Base-by-base conservation (phyloP, 2,113 vertebrate species). In the Tretioscincus oriximinensis region DNA sequence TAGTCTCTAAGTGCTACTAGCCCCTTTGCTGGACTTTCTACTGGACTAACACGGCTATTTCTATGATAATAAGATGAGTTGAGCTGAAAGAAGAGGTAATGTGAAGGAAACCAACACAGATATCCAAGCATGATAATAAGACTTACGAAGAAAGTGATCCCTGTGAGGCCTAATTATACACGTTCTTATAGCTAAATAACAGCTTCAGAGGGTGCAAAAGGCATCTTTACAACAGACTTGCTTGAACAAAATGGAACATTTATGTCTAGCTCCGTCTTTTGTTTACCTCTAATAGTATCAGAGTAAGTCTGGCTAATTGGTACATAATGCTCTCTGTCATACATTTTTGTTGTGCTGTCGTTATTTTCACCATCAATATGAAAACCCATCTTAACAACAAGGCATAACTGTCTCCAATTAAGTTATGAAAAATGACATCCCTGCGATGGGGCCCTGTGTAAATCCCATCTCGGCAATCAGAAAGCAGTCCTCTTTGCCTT, bases 381-480 rank as follows among this genome's bases (percentile, higher is more conserved):
- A 8, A n/a, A 61, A 70, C 22, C 20, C 61, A 21, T 60, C 60
- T 54, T 12, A 81, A 61, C 66, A 45, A 31, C 10, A 29, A 89
- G 78, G 41, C 76, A 64, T 64, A 77, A 70, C 82, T 81, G 75
- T 86, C 88, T 86, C 84, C 85, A 90, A 87, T 94, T 93, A 92
- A 81, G 75, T 89, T 88, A 93, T 90, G 90, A 93, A 85, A 91
- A 92, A 92, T 84, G 89, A 68, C 84, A 81, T 80, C 63, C 1
- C 6, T 72, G 78, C 7, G 63, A 35, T 22, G 8, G 69, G 60
- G 60, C 54, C 1, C 58, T 1, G 18, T 45, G 65, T 29, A 18
- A 75, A 85, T 78, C 61, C 63, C 0, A 69, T 76, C 76, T 78
- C 81, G n/a, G 73, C 73, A 73, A 1, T 81, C 83, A 9, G 60